A percentile compares a stretch with the other conserved stretches of the same genome.
These are phyloP conservation scores for Protobothrops flavoviridis DNA, from an alignment of 2,113 vertebrate genomes.

Conservation along the genomic window DNA sequence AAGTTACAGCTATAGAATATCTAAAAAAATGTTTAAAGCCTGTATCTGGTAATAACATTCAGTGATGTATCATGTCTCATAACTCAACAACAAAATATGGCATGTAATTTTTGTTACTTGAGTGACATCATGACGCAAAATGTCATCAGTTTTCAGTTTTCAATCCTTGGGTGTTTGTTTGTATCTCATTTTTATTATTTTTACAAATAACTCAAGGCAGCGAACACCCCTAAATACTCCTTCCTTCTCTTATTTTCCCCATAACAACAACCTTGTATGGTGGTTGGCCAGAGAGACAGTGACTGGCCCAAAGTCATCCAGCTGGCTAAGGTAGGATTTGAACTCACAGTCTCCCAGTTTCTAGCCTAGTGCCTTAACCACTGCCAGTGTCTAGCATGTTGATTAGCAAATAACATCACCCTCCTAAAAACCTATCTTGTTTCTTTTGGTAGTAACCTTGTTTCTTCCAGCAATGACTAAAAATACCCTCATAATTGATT, in stretches of 20 bases:
- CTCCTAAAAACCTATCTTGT: not conserved
- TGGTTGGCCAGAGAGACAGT: not conserved
- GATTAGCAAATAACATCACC: not conserved
- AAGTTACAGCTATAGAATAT: slow-evolving; percentile 24
- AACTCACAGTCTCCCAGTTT: not conserved
- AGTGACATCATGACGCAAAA: not conserved
- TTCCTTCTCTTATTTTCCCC: not conserved
- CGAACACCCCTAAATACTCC: not conserved
- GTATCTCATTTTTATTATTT: not conserved
- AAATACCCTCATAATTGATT: slow-evolving; percentile 35
- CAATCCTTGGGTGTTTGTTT: not conserved
- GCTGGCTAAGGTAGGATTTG: not conserved
- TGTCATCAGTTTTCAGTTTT: not conserved
- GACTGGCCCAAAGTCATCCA: not conserved
- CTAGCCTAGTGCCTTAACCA: not conserved
- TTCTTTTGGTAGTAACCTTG: slow-evolving; percentile 9
- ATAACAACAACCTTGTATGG: not conserved
- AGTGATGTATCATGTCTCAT: not conserved
- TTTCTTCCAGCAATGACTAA: slow-evolving; percentile 18
- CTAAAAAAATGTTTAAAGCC: not conserved
- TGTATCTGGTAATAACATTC: not conserved
- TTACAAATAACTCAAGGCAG: not conserved
- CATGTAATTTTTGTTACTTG: not conserved
- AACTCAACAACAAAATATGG: not conserved
- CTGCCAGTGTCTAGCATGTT: not conserved